phyloP scores from a whole-genome alignment of 2,888 invertebrate genomes.

The Embidobia sp. region DNA sequence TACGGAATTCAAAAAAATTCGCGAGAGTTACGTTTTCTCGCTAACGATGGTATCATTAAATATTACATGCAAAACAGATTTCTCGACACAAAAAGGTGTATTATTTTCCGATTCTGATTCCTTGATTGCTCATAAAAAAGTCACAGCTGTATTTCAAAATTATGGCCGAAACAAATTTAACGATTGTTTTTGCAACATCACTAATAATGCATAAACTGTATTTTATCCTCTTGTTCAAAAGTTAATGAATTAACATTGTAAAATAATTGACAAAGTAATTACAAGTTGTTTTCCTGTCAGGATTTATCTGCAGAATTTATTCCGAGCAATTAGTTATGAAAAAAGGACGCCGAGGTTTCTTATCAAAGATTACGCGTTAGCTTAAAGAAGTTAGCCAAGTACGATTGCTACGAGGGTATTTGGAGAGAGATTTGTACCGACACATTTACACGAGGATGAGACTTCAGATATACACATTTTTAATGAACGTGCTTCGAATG shows the following conservation, averaged over 20 bases:
- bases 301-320: too few relatives aligned
- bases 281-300: too few relatives aligned
- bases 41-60: conserved; percentile 10
- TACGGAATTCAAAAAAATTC: conserved; percentile 23
- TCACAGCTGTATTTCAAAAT: too few relatives aligned
- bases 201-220: too few relatives aligned
- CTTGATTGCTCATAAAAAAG: too few relatives aligned
- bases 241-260: too few relatives aligned
- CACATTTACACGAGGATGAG: conserved; percentile 35
- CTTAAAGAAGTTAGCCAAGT: conserved; percentile 7
- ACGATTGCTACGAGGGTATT: conserved; percentile 11
- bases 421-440: conserved; percentile 27
- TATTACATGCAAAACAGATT: conserved; percentile 13
- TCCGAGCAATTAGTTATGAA: neutral
- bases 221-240: too few relatives aligned
- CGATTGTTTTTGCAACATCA: too few relatives aligned
- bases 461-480: conserved; percentile 52
- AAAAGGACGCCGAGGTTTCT: neutral
- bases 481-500: conserved; percentile 57
- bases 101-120: too few relatives aligned
- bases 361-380: conserved; percentile 11
- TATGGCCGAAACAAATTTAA: too few relatives aligned
- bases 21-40: conserved; percentile 14
- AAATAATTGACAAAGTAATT: too few relatives aligned
- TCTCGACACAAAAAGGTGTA: neutral